Base-by-base conservation (phyloP, 2,888 invertebrate genomes). In the Amitus sp. region DNA sequence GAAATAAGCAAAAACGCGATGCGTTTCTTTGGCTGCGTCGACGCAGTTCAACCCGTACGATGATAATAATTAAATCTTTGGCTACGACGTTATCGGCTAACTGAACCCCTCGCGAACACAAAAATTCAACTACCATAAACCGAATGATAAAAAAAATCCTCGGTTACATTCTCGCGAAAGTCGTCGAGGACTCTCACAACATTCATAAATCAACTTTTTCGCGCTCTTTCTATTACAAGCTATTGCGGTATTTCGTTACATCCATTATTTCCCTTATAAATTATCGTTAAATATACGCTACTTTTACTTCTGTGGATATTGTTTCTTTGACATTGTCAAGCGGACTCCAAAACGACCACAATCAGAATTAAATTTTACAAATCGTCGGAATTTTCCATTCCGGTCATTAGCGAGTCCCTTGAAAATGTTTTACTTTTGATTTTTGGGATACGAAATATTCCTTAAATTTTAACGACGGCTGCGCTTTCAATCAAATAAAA, bases 1-100 rank as follows among this genome's bases (percentile, higher is more conserved):
- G 15, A 37, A 37, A 37, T n/a, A 33, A 33, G 12, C 33, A 33
- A 33, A 12, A 12, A 9, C 33, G 5, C 33, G 33, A 33, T 33
- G 23, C 7, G 23, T 23, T 3, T 33, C 33, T 33, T 33, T 33
- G 33, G 33, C 33, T 33, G 5, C n/a, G n/a, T n/a, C n/a, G n/a
- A n/a, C n/a, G n/a, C n/a, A n/a, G n/a, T n/a, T n/a, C n/a, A n/a
- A n/a, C n/a, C 39, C 17, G 39, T 39, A 39, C 18, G 17, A 7
- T 39, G 39, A 4, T 4, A 15, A 15, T 39, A 39, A 39, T 39
- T 39, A 39, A 15, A 39, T 39, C 39, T 39, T 39, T 39, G 39
- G 39, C 39, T 39, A 10, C 10, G 39, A 39, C 39, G 39, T 10
- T 33, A n/a, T 33, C 33, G 10, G 33, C 10, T 39, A 12, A 34